Evolutionary conservation across 2,888 invertebrate genomes (phyloP), one percentile per base, ranked within the genome.

Genomic region (Aethes cnicana): DNA sequence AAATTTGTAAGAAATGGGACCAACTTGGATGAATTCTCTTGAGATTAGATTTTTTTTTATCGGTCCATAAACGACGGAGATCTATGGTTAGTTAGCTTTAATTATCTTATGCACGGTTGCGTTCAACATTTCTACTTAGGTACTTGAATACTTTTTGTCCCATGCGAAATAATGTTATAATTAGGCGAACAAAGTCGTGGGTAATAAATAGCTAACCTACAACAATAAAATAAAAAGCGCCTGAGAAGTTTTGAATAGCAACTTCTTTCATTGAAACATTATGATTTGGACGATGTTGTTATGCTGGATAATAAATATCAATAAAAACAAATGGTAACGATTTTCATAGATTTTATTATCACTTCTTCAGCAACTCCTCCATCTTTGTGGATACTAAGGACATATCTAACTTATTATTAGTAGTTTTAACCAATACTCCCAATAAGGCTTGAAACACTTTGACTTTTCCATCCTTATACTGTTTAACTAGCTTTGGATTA

Each of bases 401-500:
- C 94, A 95, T 95, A 72, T 96, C 93, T 26, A 93, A 92, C 71
- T 91, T 91, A 66, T 92, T 88, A 11, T 92, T 76, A 33, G 93
- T 92, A 57, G 84, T 81, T 65, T 91, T 91, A 47, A 88, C 89
- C 43, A 94, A 83, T 67, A 91, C 82, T 8, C 92, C 93, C 54
- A 93, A 72, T 54, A 96, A 88, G 20, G 92, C 92, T 65, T 91
- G 92, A 36, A 94, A 91, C 5, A 93, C 91, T 83, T 94, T 95
- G 0, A 74, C 77, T 80, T 95, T 95, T 3, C 96, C 96, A 6
- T 81, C 82, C 72, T 91, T 92, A 69, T 93, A 95, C 60, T 92
- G 89, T 56, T 90, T 82, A 1, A 94, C 94, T 46, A 93, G 72
- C 70, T 94, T 92, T 7, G 92, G 88, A 79, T 95, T 94, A 55